Percentiles rank a stretch among this genome's conserved stretches.
These are phyloP conservation scores for Brachyhypopomus gauderio DNA, from an alignment of 2,113 vertebrate genomes.

Conservation along the genomic window DNA sequence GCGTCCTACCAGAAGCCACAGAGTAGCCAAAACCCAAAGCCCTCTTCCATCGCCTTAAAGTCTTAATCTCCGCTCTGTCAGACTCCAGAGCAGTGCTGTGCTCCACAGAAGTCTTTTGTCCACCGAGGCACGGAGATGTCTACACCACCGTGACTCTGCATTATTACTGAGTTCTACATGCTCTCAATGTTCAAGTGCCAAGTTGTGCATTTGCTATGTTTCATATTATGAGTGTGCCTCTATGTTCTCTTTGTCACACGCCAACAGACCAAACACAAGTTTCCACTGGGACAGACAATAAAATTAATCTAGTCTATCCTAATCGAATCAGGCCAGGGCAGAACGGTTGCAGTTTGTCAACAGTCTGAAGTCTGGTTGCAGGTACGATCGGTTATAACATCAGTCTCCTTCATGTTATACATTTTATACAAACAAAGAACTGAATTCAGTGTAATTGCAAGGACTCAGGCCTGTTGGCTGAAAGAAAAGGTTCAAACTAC, in stretches of 20 bases:
- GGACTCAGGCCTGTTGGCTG: neutral
- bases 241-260: neutral
- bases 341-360: constrained; percentile 4
- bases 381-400: neutral
- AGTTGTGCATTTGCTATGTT: no score
- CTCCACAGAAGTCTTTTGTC: neutral
- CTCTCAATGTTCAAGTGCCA: no score
- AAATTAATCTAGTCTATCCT: neutral
- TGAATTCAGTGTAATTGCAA: neutral
- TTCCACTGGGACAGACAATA: neutral
- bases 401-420: neutral
- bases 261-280: neutral
- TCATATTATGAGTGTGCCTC: neutral
- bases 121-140: neutral
- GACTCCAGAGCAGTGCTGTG: neutral
- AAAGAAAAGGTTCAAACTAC: neutral
- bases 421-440: neutral
- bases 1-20: neutral
- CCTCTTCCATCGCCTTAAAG: neutral
- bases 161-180: neutral
- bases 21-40: neutral
- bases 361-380: constrained; percentile 5
- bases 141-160: neutral
- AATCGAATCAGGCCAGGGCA: neutral
- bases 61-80: neutral